phyloP scores from a whole-genome alignment of 1,140 invertebrate genomes.

The Dendroctonus valens region DNA sequence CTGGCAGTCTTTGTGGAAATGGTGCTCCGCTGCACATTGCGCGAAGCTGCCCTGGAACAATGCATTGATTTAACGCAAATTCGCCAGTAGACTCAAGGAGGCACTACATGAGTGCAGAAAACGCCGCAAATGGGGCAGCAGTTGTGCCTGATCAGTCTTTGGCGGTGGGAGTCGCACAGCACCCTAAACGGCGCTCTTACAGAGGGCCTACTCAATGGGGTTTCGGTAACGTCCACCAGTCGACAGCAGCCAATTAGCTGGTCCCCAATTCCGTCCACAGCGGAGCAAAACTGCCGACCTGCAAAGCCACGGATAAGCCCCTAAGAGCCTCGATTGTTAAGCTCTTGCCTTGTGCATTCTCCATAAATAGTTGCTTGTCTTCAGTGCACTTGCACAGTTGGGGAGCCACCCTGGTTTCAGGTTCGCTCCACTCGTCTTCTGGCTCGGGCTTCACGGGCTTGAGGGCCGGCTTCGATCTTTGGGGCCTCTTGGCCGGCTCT shows the following conservation, averaged over 20 bases:
- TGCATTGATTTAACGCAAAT: constrained; percentile 7
- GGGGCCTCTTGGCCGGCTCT: background rate
- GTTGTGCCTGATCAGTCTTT: constrained; percentile 76
- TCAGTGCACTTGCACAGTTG: constrained; percentile 24
- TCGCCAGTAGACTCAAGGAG: background rate
- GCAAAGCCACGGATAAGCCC: constrained; percentile 15
- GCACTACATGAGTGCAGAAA: constrained; percentile 80
- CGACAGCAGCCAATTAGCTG: constrained; percentile 46
- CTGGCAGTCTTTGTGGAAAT: constrained; percentile 69
- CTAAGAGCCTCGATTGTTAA: background rate
- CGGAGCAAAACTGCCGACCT: constrained; percentile 42
- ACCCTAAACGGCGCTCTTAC: constrained; percentile 79
- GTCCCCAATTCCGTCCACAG: constrained; percentile 44
- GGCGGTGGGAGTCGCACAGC: constrained; percentile 78
- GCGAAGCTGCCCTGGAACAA: constrained; percentile 62
- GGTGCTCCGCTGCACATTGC: constrained; percentile 64
- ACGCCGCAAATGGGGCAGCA: constrained; percentile 88
- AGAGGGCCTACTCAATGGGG: constrained; percentile 68
- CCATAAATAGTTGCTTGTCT: constrained; percentile 27
- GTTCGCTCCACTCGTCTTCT: background rate
- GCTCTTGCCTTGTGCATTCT: constrained; percentile 13
- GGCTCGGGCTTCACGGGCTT: background rate
- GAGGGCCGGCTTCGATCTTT: background rate
- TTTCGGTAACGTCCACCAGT: constrained; percentile 32
- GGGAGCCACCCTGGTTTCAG: background rate